Conservation (phyloP, 2,888 invertebrate genomes). For the Microplitis deprimator region DNA sequence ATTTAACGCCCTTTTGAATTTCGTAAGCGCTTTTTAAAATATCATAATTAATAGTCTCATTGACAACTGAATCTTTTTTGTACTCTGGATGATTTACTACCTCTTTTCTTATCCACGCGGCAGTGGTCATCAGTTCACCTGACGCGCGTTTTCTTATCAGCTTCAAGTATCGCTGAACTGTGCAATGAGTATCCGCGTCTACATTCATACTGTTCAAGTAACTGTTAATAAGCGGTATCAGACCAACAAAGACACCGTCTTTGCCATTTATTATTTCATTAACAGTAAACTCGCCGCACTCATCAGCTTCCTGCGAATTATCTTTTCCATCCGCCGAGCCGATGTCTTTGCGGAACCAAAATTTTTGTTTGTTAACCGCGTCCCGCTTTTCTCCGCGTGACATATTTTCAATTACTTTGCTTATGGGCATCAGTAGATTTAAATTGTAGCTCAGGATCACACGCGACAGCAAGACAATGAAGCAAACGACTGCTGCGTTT, state of each 20-base stretch:
- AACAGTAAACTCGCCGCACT: conserved; percentile 87
- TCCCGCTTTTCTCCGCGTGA: conserved; percentile 92
- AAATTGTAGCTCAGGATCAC: conserved; percentile 97
- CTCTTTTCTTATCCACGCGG: conserved; percentile 94
- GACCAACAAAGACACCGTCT: conserved; percentile 92
- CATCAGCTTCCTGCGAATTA: conserved; percentile 70
- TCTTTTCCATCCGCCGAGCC: conserved; percentile 73
- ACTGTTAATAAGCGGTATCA: conserved; percentile 93
- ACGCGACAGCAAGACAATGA: conserved; percentile 95
- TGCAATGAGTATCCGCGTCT: conserved; percentile 98
- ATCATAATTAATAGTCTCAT: conserved; percentile 92
- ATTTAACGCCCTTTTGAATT: conserved; percentile 80
- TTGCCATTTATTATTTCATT: conserved; percentile 98
- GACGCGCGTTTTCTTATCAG: conserved; percentile 90
- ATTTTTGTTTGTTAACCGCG: conserved; percentile 86
- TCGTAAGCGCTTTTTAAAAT: conserved; percentile 83
- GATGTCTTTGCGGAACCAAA: conserved; percentile 94
- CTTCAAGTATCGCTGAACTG: conserved; percentile 95
- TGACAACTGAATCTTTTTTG: conserved; percentile 90
- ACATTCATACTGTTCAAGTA: conserved; percentile 97
- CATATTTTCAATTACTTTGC: conserved; percentile 99
- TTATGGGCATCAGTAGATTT: conserved; percentile 97
- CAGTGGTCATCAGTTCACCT: conserved; percentile 93
- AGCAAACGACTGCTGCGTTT: conserved; percentile 98
- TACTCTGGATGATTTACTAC: conserved; percentile 91